phyloP scores from a whole-genome alignment of 64 coral and sea anemone species.

The Trachythela sp. region DNA sequence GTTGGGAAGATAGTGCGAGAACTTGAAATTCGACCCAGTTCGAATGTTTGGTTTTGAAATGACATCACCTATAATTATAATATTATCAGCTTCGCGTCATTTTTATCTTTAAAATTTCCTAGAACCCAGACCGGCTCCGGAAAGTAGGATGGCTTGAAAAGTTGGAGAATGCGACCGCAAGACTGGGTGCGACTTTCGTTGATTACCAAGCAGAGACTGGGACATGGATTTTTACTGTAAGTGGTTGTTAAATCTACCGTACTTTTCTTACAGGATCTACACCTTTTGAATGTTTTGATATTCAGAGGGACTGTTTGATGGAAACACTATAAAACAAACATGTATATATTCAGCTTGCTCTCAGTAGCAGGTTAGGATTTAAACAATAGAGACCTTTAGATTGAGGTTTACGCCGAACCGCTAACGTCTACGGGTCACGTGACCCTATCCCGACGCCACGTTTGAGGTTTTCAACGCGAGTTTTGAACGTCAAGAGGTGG shows the following conservation, averaged over 20 bases:
- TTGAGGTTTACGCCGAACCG: no score
- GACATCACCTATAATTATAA: background rate
- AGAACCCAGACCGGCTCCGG: slow-evolving; percentile 93
- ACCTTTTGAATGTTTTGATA: background rate
- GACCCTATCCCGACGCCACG: no score
- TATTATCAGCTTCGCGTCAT: background rate
- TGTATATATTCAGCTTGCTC: no score
- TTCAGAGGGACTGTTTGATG: background rate
- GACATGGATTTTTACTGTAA: slow-evolving; percentile 93
- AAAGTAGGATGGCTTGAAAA: slow-evolving; percentile 86
- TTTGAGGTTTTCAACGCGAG: no score
- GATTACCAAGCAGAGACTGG: slow-evolving; percentile 78
- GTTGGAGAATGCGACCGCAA: slow-evolving; percentile 76
- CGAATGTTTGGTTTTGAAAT: background rate
- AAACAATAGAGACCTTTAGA: no score
- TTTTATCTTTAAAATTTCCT: background rate
- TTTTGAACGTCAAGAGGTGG: no score
- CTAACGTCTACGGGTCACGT: no score
- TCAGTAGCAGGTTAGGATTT: no score
- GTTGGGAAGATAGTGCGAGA: no score
- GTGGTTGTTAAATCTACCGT: background rate
- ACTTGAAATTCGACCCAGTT: no score
- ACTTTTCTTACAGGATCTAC: background rate
- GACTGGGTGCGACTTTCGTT: slow-evolving; percentile 74
- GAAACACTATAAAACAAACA: no score